phyloP scores from a whole-genome alignment of 2,113 vertebrate genomes.

The Pseudorasbora parva region DNA sequence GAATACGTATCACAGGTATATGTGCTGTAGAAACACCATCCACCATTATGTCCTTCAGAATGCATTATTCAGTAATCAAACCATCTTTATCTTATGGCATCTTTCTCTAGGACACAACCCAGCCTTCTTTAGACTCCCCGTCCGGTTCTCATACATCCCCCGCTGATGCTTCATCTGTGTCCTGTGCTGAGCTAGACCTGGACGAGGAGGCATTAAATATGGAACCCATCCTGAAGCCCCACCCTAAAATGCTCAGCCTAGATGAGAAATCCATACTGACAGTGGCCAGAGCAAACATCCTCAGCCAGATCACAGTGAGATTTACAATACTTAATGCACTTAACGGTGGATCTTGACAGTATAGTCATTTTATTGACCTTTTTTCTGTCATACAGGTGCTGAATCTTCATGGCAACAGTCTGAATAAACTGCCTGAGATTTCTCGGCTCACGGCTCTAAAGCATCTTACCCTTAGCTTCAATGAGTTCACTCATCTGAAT shows the following conservation, averaged over 20 bases:
- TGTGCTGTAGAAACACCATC: neutral
- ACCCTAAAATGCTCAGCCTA: slow-evolving; percentile 75
- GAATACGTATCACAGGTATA: slow-evolving; percentile 78
- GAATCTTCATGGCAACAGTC: slow-evolving; percentile 83
- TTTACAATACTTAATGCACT: neutral
- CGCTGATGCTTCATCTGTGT: slow-evolving; percentile 46
- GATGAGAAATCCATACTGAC: slow-evolving; percentile 79
- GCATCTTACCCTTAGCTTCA: slow-evolving; percentile 81
- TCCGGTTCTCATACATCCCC: slow-evolving; percentile 1
- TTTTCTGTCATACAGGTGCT: slow-evolving; percentile 70
- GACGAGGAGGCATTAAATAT: slow-evolving; percentile 78
- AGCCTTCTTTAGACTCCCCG: neutral
- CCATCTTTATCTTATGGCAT: neutral
- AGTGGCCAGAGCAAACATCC: slow-evolving; percentile 75
- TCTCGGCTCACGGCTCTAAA: slow-evolving; percentile 74
- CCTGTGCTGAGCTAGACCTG: slow-evolving; percentile 49
- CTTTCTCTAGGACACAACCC: slow-evolving; percentile 56
- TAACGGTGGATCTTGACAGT: no score
- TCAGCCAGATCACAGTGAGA: slow-evolving; percentile 84
- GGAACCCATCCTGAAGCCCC: slow-evolving; percentile 76
- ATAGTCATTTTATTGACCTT: neutral
- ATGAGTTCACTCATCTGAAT: slow-evolving; percentile 81
- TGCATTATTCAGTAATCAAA: neutral
- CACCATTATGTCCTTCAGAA: neutral
- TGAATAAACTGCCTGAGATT: slow-evolving; percentile 79